Base-by-base conservation (phyloP, 2,113 vertebrate genomes). In the Myotis lucifugus region DNA sequence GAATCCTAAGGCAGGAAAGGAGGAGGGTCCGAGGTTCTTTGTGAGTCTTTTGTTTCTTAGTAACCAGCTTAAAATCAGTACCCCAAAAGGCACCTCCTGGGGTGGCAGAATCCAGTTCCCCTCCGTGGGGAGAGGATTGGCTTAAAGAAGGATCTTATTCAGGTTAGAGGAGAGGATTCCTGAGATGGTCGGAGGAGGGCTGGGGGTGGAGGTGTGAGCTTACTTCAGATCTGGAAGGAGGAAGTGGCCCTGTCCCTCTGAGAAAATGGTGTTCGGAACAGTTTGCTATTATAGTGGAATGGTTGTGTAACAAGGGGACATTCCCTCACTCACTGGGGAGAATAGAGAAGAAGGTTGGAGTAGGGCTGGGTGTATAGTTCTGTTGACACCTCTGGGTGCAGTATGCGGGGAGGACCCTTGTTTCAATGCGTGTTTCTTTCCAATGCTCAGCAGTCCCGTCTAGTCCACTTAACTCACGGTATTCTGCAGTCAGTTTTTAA, bases 211-310 rank as follows among this genome's bases (percentile, higher is more conserved):
- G 32, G 48, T 0, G 18, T 82, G 74, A 32, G 8, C 32, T 48
- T 34, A 21, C 40, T 66, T 29, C n/a, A 50, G 37, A 32, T 52
- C 52, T 72, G 72, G 27, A 64, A 87, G 73, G 42, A 64, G 67
- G 14, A 32, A 69, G 13, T 34, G 69, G 40, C 3, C 1, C 42
- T 1, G 0, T 10, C 54, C 14, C 1, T n/a, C 6, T 11, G 4
- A 37, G 32, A 54, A 48, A 2, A 6, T 0, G 25, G n/a, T 19
- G 11, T 66, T n/a, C 4, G 18, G 56, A 42, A 23, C 10, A 42
- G 0, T n/a, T 73, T 40, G 32, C 11, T 46, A 0, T 88, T 70
- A 5, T 34, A 10, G 56, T 40, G 2, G 5, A 17, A 10, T 50
- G 37, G 25, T 72, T 59, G 11, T 9, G 7, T 37, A 37, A 42